A percentile compares a stretch with the other conserved stretches of the same genome.
Evolutionary conservation across 2,797 vertebrate genomes (phyloP).

Genomic region (Trematomus bernacchii): DNA sequence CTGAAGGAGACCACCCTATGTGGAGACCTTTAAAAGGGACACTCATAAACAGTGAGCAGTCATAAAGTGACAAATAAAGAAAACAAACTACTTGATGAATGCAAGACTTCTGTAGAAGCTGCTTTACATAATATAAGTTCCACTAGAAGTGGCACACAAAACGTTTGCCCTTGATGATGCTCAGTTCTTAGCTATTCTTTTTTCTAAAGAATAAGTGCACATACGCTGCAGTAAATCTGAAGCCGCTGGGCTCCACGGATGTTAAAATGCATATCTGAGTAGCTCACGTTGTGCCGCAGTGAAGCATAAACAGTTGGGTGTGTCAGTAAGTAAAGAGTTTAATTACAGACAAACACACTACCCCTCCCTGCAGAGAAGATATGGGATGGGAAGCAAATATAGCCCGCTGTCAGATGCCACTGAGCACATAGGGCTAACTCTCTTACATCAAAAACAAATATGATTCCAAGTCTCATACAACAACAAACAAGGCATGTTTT

Average conservation of each 20-base stretch:
- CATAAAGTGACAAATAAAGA: conserved; percentile 26
- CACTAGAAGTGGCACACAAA: background rate
- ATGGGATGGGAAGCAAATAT: conserved; percentile 63
- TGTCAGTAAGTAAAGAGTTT: conserved; percentile 65
- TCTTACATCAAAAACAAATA: conserved; percentile 47
- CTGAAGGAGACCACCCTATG: conserved; percentile 62
- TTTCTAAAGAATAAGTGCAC: background rate
- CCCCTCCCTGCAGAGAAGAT: conserved; percentile 64
- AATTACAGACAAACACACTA: conserved; percentile 72
- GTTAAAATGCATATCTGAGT: conserved; percentile 23
- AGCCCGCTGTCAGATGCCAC: conserved; percentile 67
- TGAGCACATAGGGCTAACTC: conserved; percentile 32
- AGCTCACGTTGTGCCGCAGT: conserved; percentile 20
- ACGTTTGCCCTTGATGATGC: background rate
- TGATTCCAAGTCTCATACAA: background rate
- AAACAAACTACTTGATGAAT: background rate
- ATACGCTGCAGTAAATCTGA: conserved; percentile 9
- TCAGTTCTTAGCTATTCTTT: background rate
- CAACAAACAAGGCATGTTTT: background rate
- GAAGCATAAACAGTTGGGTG: conserved; percentile 63
- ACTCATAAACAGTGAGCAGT: conserved; percentile 34
- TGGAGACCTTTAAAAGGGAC: conserved; percentile 26
- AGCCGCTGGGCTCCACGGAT: conserved; percentile 17
- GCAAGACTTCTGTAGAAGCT: background rate
- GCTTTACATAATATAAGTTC: background rate